Percentiles rank a stretch among this genome's conserved stretches.
phyloP scores from a whole-genome alignment of 2,888 invertebrate genomes.

The Cataglyphis livida region DNA sequence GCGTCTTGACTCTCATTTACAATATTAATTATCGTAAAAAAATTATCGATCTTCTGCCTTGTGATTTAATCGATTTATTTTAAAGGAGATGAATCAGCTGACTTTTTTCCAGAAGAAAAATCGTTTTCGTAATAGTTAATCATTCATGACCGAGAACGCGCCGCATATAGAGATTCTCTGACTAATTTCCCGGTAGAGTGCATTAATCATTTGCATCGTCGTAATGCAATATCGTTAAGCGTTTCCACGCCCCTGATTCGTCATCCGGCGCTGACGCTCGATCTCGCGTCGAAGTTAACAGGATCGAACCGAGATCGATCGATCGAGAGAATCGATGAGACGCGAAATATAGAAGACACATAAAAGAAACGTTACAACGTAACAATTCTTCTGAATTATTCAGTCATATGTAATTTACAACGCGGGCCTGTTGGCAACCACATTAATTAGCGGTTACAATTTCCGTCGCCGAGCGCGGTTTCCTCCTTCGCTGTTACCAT shows the following conservation, averaged over 20 bases:
- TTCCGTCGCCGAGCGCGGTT: background rate
- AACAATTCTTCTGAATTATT: conserved; percentile 11
- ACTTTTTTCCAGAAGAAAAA: background rate
- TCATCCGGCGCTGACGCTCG: background rate
- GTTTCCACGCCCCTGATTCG: conserved; percentile 47
- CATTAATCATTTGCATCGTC: conserved; percentile 40
- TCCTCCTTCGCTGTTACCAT: conserved; percentile 38
- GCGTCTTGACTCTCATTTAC: no score
- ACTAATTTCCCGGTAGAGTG: conserved; percentile 37
- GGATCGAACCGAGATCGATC: background rate
- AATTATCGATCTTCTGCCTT: background rate
- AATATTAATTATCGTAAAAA: background rate
- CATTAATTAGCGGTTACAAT: conserved; percentile 21
- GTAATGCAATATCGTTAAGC: conserved; percentile 31
- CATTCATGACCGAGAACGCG: conserved; percentile 2
- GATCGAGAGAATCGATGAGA: background rate
- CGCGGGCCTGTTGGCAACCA: background rate
- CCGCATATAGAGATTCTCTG: background rate
- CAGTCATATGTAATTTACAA: background rate
- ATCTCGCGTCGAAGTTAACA: conserved; percentile 19
- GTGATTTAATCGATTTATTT: conserved; percentile 15
- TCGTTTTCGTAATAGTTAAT: conserved; percentile 15
- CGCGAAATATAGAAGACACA: background rate
- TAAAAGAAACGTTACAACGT: background rate
- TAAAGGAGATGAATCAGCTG: background rate